Evolutionary conservation across 2,888 invertebrate species (phyloP).

Genomic region (Cosmopolites sordidus): DNA sequence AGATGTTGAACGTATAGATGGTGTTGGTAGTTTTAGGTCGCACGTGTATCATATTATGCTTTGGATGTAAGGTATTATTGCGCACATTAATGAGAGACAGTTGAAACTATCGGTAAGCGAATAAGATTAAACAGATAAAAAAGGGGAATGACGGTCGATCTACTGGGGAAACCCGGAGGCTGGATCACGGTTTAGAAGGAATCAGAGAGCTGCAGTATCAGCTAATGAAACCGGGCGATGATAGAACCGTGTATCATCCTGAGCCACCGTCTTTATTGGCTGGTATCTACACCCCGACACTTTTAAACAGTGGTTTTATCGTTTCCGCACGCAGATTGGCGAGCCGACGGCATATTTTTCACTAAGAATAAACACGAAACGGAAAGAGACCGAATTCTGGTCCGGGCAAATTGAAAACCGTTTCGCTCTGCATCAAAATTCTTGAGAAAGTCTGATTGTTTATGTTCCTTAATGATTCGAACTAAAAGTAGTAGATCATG

Average conservation of each 20-base stretch:
- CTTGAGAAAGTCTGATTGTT: too few species aligned
- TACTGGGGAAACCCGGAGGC: constrained; percentile 41
- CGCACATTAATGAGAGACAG: constrained; percentile 27
- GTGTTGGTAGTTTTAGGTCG: too few species aligned
- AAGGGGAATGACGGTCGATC: constrained; percentile 23
- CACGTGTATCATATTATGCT: constrained; percentile 31
- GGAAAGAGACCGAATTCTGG: not conserved
- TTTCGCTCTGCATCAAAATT: too few species aligned
- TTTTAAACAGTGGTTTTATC: constrained; percentile 40
- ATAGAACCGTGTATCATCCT: constrained; percentile 37
- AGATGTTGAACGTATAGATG: too few species aligned
- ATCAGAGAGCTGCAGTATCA: constrained; percentile 29
- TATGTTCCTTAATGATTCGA: too few species aligned
- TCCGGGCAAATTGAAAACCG: too few species aligned
- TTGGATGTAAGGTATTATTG: constrained; percentile 36
- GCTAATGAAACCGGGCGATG: constrained; percentile 45
- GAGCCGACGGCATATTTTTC: not conserved
- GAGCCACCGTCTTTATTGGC: constrained; percentile 45
- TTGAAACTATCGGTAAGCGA: constrained; percentile 29
- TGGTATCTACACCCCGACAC: constrained; percentile 27
- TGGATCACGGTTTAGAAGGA: constrained; percentile 43
- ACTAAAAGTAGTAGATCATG: too few species aligned
- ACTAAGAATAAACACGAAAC: constrained; percentile 25
- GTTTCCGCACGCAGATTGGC: constrained; percentile 18
- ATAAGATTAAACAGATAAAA: not conserved